A percentile compares a stretch with the other conserved stretches of the same genome.
phyloP scores from a whole-genome alignment of 2,888 invertebrate species.

The Drosophila multiciliata region DNA sequence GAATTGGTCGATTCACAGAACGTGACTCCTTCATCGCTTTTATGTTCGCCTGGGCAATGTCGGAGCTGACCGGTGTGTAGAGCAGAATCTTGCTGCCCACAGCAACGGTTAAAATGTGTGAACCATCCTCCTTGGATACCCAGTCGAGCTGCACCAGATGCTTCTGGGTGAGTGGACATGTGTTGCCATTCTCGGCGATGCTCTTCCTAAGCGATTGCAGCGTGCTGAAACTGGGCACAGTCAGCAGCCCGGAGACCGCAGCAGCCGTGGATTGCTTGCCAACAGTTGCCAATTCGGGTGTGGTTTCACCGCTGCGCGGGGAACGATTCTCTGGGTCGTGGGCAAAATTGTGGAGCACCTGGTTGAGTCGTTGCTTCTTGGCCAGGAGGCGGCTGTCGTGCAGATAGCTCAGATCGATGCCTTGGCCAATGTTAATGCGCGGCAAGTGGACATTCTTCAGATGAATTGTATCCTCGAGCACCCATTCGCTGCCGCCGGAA shows the following conservation, averaged over 20 bases:
- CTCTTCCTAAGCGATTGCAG: conserved; percentile 94
- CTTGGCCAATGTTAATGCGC: conserved; percentile 91
- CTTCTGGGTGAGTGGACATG: conserved; percentile 95
- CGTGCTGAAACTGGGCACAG: conserved; percentile 96
- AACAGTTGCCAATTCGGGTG: conserved; percentile 81
- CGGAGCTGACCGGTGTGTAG: conserved; percentile 97
- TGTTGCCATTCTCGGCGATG: conserved; percentile 96
- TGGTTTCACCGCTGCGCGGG: conserved; percentile 86
- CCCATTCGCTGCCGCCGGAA: conserved; percentile 97
- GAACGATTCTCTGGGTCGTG: conserved; percentile 89
- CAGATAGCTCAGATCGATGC: conserved; percentile 92
- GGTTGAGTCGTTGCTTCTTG: conserved; percentile 92
- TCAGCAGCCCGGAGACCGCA: conserved; percentile 86
- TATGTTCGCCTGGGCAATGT: conserved; percentile 96
- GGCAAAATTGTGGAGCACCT: conserved; percentile 92
- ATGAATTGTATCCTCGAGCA: conserved; percentile 97
- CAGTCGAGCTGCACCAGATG: conserved; percentile 98
- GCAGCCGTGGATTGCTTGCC: conserved; percentile 60
- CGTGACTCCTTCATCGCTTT: conserved; percentile 96
- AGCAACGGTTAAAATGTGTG: conserved; percentile 98
- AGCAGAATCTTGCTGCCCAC: conserved; percentile 96
- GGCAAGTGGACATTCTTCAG: conserved; percentile 96
- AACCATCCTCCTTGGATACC: conserved; percentile 99
- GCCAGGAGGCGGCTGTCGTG: conserved; percentile 92
- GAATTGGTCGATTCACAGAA: conserved; percentile 92